Base-by-base conservation (phyloP, 2,113 vertebrate species). In the Terrapene triunguis region DNA sequence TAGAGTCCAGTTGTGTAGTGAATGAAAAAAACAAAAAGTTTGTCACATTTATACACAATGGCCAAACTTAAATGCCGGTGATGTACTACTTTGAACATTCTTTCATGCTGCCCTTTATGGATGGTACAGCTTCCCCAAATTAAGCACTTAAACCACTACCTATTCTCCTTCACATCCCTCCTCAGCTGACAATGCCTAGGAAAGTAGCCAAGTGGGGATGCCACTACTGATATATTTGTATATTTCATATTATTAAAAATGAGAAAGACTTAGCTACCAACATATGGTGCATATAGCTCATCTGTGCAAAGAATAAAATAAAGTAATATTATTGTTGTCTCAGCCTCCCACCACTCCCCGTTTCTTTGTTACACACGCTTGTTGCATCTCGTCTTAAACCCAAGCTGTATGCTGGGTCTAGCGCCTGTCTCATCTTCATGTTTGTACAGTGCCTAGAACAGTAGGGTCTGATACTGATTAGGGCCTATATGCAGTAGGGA, bases 401-500 rank as follows among this genome's bases (percentile, higher is more conserved):
- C n/a, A 38, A 69, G 51, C 1, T 88, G 51, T 21, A 6, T 74
- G 14, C 8, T 89, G 24, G 55, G 62, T 89, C 87, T 42, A 80
- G 84, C 48, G 38, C 2, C 59, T 48, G 35, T 22, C 65, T 69
- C 57, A 89, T 69, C 42, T 92, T 88, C 4, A 5, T 80, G 12
- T 84, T 84, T 89, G 87, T 62, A 57, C 32, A 8, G 69, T 92
- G n/a, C 48, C 9, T 96, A 55, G 57, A 79, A 85, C 90, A 89
- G 3, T 19, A 72, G 82, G 14, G 24, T 79, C 10, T 65, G 27
- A 48, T 89, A 91, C 2, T 1, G 19, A 72, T 72, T 38, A 38
- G 9, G 65, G 19, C 35, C 65, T 72, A 21, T 38, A 38, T 38
- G n/a, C 65, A 86, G 22, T 25, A 76, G 9, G 72, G 22, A n/a